Percentiles rank a stretch among this genome's conserved stretches.
Evolutionary conservation across 2,888 invertebrate genomes (phyloP).

Genomic region (Melikaiella ostensackeni): DNA sequence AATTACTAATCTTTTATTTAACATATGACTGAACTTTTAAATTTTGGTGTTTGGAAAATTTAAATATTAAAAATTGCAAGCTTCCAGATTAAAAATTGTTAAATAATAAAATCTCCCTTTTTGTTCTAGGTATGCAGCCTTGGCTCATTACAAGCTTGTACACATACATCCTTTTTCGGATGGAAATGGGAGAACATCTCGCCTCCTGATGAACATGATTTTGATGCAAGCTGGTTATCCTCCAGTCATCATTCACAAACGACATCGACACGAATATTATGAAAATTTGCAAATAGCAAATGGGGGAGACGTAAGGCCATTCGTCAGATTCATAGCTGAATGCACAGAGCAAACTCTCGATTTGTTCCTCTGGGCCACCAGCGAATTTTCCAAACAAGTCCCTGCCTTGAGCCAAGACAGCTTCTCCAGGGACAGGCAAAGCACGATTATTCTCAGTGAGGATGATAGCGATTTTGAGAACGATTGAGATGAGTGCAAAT

Average conservation of each 20-base stretch:
- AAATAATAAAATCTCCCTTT: not conserved
- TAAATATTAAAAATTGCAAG: too few relatives aligned
- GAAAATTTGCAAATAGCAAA: slow-evolving; percentile 94
- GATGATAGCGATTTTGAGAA: slow-evolving; percentile 63
- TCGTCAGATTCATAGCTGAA: slow-evolving; percentile 96
- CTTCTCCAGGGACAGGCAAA: slow-evolving; percentile 58
- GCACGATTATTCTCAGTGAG: slow-evolving; percentile 66
- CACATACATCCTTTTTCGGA: slow-evolving; percentile 98
- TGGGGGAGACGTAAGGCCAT: slow-evolving; percentile 95
- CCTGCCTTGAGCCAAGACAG: slow-evolving; percentile 80
- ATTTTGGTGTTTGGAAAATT: too few relatives aligned
- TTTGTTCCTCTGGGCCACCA: slow-evolving; percentile 90
- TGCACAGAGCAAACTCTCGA: slow-evolving; percentile 94
- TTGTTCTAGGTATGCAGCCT: slow-evolving; percentile 88
- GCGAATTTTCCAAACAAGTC: slow-evolving; percentile 84
- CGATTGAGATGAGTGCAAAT: slow-evolving; percentile 53
- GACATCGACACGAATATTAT: slow-evolving; percentile 90
- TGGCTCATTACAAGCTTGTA: slow-evolving; percentile 97
- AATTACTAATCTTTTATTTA: too few relatives aligned
- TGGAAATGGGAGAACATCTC: slow-evolving; percentile 97
- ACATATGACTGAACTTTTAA: too few relatives aligned
- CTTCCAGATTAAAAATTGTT: not conserved
- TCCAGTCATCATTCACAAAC: slow-evolving; percentile 95
- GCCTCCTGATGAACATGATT: slow-evolving; percentile 96
- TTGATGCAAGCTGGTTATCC: slow-evolving; percentile 97